A percentile compares a stretch with the other conserved stretches of the same genome.
phyloP scores from a whole-genome alignment of 2,888 invertebrate genomes.

The Drosophila affinis region DNA sequence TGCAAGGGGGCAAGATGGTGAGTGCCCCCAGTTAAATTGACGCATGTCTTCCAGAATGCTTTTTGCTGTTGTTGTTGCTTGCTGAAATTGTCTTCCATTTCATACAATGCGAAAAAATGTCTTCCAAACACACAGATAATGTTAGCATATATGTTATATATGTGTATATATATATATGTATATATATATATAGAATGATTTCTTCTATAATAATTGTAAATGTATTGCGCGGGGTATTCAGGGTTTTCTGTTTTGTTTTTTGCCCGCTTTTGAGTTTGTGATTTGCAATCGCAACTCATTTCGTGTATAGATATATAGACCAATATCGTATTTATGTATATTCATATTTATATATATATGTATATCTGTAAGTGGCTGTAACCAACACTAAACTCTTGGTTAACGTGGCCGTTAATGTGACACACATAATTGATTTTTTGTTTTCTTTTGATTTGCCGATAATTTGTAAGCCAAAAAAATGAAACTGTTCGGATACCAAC shows the following conservation, averaged over 20 bases:
- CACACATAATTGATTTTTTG: conserved; percentile 61
- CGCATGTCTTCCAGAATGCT: conserved; percentile 81
- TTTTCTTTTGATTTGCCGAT: conserved; percentile 4
- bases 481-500: conserved; percentile 34
- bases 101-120: conserved; percentile 72
- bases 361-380: conserved; percentile 53
- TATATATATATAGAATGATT: conserved; percentile 43
- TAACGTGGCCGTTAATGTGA: conserved; percentile 57
- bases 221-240: conserved; percentile 70
- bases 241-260: conserved; percentile 67
- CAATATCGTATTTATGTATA: conserved; percentile 58
- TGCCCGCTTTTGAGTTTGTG: conserved; percentile 70
- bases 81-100: conserved; percentile 67
- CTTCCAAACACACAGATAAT: conserved; percentile 74
- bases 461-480: conserved; percentile 44
- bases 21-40: conserved; percentile 49
- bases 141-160: conserved; percentile 39
- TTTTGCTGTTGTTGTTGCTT: conserved; percentile 61
- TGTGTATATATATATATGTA: conserved; percentile 36
- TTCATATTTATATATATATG: conserved; percentile 46
- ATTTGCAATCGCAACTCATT: conserved; percentile 76
- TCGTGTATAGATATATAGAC: conserved; percentile 51
- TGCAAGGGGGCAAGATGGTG: conserved; percentile 50
- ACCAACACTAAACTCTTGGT: conserved; percentile 81
- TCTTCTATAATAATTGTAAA: conserved; percentile 51